Conservation (phyloP, 2,888 invertebrate genomes). For the Amaurobius ferox region DNA sequence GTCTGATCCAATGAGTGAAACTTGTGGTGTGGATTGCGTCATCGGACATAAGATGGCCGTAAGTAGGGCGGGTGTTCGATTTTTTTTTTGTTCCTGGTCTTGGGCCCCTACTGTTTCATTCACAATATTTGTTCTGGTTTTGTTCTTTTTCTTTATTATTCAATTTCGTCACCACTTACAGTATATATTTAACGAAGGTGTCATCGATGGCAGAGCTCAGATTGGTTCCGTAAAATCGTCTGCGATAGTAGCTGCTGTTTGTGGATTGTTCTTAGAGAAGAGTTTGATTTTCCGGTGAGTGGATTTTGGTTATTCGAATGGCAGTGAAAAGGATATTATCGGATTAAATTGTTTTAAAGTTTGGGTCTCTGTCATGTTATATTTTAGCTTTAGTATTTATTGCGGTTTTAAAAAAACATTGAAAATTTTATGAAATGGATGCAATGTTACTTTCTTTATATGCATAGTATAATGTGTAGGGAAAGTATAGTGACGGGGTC, state of each 20-base stretch:
- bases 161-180: slow-evolving; percentile 40
- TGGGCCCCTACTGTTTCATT: slow-evolving; percentile 51
- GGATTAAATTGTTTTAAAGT: too few relatives aligned
- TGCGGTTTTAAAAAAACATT: too few relatives aligned
- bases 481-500: too few relatives aligned
- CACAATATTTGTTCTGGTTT: slow-evolving; percentile 67
- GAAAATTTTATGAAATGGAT: too few relatives aligned
- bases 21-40: slow-evolving; percentile 38
- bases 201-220: background rate
- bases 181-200: slow-evolving; percentile 57
- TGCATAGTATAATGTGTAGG: too few relatives aligned
- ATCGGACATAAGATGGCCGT: slow-evolving; percentile 37
- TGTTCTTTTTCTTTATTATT: slow-evolving; percentile 37
- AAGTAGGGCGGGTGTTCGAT: slow-evolving; percentile 59
- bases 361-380: too few relatives aligned
- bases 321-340: too few relatives aligned
- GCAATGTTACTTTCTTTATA: too few relatives aligned
- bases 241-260: background rate
- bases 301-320: background rate
- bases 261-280: background rate
- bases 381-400: too few relatives aligned
- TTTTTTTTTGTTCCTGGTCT: slow-evolving; percentile 52
- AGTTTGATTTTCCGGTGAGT: background rate
- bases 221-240: background rate
- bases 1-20: slow-evolving; percentile 55